phyloP scores from a whole-genome alignment of 2,797 vertebrate genomes.

The Hydrocynus forskahlii region DNA sequence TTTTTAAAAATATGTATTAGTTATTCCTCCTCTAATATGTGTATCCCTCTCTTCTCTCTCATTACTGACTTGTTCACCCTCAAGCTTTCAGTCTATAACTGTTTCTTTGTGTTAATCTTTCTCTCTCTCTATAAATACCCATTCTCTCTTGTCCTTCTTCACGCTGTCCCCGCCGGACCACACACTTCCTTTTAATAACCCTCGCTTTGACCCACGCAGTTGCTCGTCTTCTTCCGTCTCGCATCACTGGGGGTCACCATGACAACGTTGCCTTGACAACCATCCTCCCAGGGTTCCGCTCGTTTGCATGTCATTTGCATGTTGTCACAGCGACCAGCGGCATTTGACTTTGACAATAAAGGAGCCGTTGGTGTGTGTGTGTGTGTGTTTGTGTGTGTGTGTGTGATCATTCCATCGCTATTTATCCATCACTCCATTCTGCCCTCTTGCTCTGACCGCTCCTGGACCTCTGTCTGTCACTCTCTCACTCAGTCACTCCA shows the following conservation, averaged over 20 bases:
- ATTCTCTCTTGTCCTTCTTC: constrained; percentile 17
- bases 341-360: constrained; percentile 78
- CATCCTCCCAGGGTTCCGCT: constrained; percentile 67
- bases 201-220: constrained; percentile 13
- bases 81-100: constrained; percentile 28
- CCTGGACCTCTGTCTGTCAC: constrained; percentile 19
- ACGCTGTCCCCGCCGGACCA: constrained; percentile 12
- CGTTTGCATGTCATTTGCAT: constrained; percentile 84
- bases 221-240: constrained; percentile 57
- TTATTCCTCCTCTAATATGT: constrained; percentile 2
- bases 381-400: constrained; percentile 22
- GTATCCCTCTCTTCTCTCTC: background rate
- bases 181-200: constrained; percentile 39
- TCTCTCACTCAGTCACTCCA: constrained; percentile 11
- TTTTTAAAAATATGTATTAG: background rate
- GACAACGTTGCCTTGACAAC: constrained; percentile 76
- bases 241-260: constrained; percentile 73
- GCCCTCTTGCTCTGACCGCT: constrained; percentile 23
- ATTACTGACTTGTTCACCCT: constrained; percentile 10
- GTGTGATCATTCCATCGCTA: constrained; percentile 25
- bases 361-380: constrained; percentile 53
- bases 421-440: constrained; percentile 54
- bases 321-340: constrained; percentile 72
- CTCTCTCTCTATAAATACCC: background rate
- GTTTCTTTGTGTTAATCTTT: constrained; percentile 49